Base-by-base conservation (phyloP, 2,113 vertebrate genomes). In the Thoracochromis brauschi region DNA sequence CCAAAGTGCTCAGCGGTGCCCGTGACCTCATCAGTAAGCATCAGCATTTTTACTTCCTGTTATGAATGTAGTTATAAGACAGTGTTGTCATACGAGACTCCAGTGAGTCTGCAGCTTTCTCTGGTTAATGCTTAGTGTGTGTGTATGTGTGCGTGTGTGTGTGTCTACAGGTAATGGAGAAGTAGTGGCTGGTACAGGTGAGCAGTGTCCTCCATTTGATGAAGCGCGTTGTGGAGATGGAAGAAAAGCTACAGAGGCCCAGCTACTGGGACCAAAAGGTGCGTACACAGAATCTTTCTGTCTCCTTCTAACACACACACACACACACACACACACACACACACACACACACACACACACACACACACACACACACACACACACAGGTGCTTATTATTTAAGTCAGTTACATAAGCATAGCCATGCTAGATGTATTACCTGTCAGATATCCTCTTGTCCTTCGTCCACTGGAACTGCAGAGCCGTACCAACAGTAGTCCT, bases 241-340 rank as follows among this genome's bases (percentile, higher is more conserved):
- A 82, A 98, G 98, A 81, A 99, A 99, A 92, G 98, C 98, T 0
- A 97, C 97, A 4, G 98, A 99, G 82, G 99, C 99, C 5, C 98
- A 98, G 6, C 97, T 99, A 19, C 97, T 99, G 96, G 98, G 98
- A 84, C 98, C 99, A 55, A 99, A 99, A 98, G 99, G 99, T 99
- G 96, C n/a, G 16, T 12, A 9, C 33, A 71, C 29, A 26, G 10
- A 58, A 11, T 29, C 16, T n/a, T 19, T 45, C 19, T 5, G n/a
- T 19, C 14, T 51, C 17, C 8, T 19, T n/a, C 19, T n/a, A 5
- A 47, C 9, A 21, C 11, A 4, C 14, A 83, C n/a, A 54, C 17
- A 51, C 8, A 17, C 45, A 81, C 7, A 81, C 21, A 63, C 40
- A 81, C 51, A 38, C 68, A 63, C 40, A 14, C 17, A 16, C 17